Percentiles rank a stretch among this genome's conserved stretches.
Conservation (phyloP, 2,797 vertebrate genomes). For the Myiothlypis chrysogaster region DNA sequence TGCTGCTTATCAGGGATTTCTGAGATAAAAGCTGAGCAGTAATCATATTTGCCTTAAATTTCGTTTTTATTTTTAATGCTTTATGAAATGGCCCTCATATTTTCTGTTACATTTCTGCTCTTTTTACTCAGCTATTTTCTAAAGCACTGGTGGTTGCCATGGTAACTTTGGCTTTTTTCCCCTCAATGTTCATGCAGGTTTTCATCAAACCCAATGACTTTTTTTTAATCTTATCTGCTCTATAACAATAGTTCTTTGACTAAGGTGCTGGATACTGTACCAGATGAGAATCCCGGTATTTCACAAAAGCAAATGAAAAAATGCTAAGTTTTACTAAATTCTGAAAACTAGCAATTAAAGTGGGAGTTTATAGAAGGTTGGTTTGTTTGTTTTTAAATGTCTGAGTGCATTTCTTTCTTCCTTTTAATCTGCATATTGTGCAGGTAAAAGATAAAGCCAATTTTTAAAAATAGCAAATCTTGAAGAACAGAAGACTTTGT, state of each 20-base stretch:
- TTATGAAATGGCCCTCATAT: conserved; percentile 41
- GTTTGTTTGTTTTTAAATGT: background rate
- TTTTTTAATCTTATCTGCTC: conserved; percentile 64
- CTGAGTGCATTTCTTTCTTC: background rate
- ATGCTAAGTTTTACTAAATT: background rate
- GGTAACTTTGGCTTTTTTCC: conserved; percentile 61
- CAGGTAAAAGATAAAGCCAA: background rate
- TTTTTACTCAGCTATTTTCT: conserved; percentile 44
- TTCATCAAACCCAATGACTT: conserved; percentile 66
- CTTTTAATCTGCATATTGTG: background rate
- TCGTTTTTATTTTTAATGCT: conserved; percentile 39
- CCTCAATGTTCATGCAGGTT: conserved; percentile 57
- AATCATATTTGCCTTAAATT: conserved; percentile 30
- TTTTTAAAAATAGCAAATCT: background rate
- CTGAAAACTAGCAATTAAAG: conserved; percentile 4
- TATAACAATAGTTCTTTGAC: conserved; percentile 55
- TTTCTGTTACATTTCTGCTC: conserved; percentile 37
- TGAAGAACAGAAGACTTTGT: background rate
- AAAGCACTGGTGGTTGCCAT: conserved; percentile 64
- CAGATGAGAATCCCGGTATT: conserved; percentile 20
- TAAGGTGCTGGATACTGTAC: conserved; percentile 8
- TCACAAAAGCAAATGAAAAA: conserved; percentile 12
- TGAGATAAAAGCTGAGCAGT: background rate
- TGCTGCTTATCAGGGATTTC: background rate
- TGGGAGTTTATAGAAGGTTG: background rate